Conservation (phyloP, 2,888 invertebrate genomes). For the Tridacna crocea region DNA sequence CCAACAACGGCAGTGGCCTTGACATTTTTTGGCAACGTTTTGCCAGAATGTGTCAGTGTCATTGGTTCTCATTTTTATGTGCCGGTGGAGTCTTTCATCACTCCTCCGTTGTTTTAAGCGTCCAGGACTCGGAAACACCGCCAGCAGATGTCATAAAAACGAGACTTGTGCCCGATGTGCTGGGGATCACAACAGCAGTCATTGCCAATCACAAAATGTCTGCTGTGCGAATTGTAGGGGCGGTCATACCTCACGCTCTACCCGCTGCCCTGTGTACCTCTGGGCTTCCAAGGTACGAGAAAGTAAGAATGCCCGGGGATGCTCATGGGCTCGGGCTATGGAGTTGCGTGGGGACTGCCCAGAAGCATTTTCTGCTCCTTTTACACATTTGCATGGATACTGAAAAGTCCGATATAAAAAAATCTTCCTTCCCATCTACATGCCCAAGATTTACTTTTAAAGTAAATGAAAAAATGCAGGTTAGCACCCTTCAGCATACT, state of each 20-base stretch:
- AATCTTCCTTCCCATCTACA: too few relatives aligned
- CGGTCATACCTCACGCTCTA: too few relatives aligned
- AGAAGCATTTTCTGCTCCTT: too few relatives aligned
- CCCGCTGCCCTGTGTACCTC: neutral
- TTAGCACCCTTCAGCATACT: too few relatives aligned
- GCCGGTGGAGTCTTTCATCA: neutral
- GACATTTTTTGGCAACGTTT: neutral
- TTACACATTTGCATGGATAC: too few relatives aligned
- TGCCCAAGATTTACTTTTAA: too few relatives aligned
- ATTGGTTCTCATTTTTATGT: neutral
- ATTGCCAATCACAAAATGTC: too few relatives aligned
- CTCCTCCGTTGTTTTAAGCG: neutral
- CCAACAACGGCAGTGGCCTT: neutral
- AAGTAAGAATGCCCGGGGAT: neutral
- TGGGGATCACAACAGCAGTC: neutral
- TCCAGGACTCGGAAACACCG: neutral
- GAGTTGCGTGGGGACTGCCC: too few relatives aligned
- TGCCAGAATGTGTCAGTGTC: neutral
- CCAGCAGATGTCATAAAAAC: neutral
- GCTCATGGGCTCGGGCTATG: slow-evolving; percentile 8
- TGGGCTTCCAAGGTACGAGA: neutral
- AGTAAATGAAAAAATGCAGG: too few relatives aligned
- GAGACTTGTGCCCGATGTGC: slow-evolving; percentile 6
- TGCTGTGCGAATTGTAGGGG: too few relatives aligned
- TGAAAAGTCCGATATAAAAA: too few relatives aligned